Conservation (phyloP, 1,140 invertebrate species). For the Galleria mellonella region DNA sequence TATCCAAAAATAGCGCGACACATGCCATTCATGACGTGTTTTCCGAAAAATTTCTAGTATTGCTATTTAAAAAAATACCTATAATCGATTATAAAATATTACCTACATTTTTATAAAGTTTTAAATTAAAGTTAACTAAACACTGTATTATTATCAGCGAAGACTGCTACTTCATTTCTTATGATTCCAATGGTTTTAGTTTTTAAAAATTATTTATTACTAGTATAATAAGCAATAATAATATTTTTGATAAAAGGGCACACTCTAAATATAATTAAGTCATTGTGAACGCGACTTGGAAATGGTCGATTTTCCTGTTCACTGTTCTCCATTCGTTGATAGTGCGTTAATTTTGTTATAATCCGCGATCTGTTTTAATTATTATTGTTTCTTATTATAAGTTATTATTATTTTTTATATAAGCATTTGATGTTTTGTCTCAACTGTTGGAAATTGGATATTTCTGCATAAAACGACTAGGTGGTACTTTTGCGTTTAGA, state of each 20-base stretch:
- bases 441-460: constrained; percentile 44
- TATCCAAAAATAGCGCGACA: constrained; percentile 68
- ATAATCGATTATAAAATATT: not conserved
- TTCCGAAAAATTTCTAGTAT: constrained; percentile 38
- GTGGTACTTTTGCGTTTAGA: constrained; percentile 78
- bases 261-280: constrained; percentile 29
- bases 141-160: not conserved
- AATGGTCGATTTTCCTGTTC: constrained; percentile 75
- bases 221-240: constrained; percentile 2
- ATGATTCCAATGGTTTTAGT: not conserved
- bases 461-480: constrained; percentile 72
- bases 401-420: constrained; percentile 68
- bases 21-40: constrained; percentile 43
- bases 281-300: constrained; percentile 59
- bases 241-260: not conserved
- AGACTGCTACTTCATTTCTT: not conserved
- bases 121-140: not conserved
- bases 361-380: constrained; percentile 57
- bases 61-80: constrained; percentile 22
- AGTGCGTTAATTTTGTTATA: constrained; percentile 66
- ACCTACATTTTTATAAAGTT: not conserved
- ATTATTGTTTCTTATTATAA: constrained; percentile 66
- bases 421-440: constrained; percentile 51
- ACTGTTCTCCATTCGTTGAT: constrained; percentile 66
- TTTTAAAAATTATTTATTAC: no score